A percentile compares a stretch with the other conserved stretches of the same genome.
These are phyloP conservation scores for Sericinus montela DNA, from an alignment of 2,888 invertebrate species.

Conservation along the genomic window DNA sequence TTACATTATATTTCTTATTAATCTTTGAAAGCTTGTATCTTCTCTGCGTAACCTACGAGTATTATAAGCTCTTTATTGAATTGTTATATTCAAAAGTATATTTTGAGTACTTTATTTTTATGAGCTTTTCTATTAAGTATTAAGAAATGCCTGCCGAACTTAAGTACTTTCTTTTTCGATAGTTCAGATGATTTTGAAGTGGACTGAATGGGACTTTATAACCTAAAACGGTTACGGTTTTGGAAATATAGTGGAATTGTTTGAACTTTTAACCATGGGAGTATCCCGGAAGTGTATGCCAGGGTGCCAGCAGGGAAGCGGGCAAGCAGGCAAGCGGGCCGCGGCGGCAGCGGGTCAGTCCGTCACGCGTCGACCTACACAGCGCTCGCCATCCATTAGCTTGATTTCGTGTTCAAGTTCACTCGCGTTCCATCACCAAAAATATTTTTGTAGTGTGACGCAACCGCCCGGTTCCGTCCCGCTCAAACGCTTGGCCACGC, in stretches of 20 bases:
- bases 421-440: conserved; percentile 77
- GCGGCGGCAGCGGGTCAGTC: conserved; percentile 62
- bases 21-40: too few species aligned
- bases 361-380: conserved; percentile 68
- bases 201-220: too few species aligned
- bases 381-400: conserved; percentile 67
- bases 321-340: conserved; percentile 47
- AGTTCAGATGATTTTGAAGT: too few species aligned
- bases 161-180: too few species aligned
- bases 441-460: conserved; percentile 78
- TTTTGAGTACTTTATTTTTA: too few species aligned
- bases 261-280: neutral
- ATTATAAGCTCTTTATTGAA: too few species aligned
- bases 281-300: neutral
- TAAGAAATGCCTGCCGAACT: too few species aligned
- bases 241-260: neutral
- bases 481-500: conserved; percentile 52
- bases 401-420: conserved; percentile 76
- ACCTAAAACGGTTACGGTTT: neutral
- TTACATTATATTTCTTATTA: neutral
- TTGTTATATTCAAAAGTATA: too few species aligned
- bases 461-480: conserved; percentile 65
- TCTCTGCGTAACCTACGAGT: too few species aligned
- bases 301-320: conserved; percentile 31
- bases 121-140: too few species aligned